Evolutionary conservation across 2,888 invertebrate species (phyloP), one percentile per base, ranked within the genome.

Genomic region (Cerastoderma edule): DNA sequence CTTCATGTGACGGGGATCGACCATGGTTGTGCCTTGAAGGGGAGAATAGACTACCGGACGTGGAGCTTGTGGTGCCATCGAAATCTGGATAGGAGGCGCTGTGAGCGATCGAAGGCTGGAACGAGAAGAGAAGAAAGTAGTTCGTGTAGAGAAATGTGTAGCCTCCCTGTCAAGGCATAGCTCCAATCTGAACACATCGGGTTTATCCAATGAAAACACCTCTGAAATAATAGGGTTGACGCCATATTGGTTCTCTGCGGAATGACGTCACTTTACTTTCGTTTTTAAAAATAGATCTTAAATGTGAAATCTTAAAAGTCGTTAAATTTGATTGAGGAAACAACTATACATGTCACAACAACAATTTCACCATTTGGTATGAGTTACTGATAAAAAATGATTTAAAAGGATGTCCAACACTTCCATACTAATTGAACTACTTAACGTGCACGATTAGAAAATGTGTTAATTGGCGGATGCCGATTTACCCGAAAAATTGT

Each of bases 71-170:
- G 5, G 72, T 64, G 3, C 68, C 78, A 64, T 76, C 82, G 63
- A 74, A 71, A 28, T 82, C 82, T 2, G 66, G 74, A 50, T 76
- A 82, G 27, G 82, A 82, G 13, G 71, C 63, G 64, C 72, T 73
- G 6, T 71, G 71, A 27, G 68, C 68, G 24, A 82, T 24, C 3
- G 78, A 76, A 2, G 73, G 71, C 82, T 82, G 78, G 54, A 82
- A 77, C 27, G 32, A 28, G 32, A 50, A 68, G 65, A 13, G 39
- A 39, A 24, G 10, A 24, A 44, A 65, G 28, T 46, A 46, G n/a
- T n/a, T n/a, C n/a, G n/a, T n/a, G n/a, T n/a, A n/a, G n/a, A n/a
- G n/a, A n/a, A n/a, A n/a, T n/a, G n/a, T n/a, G n/a, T n/a, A n/a
- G n/a, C n/a, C n/a, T n/a, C n/a, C n/a, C n/a, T n/a, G n/a, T n/a